Percentiles rank a stretch among this genome's conserved stretches.
These are phyloP conservation scores for Nothobranchius furzeri DNA, from an alignment of 2,113 vertebrate genomes.

Conservation along the genomic window DNA sequence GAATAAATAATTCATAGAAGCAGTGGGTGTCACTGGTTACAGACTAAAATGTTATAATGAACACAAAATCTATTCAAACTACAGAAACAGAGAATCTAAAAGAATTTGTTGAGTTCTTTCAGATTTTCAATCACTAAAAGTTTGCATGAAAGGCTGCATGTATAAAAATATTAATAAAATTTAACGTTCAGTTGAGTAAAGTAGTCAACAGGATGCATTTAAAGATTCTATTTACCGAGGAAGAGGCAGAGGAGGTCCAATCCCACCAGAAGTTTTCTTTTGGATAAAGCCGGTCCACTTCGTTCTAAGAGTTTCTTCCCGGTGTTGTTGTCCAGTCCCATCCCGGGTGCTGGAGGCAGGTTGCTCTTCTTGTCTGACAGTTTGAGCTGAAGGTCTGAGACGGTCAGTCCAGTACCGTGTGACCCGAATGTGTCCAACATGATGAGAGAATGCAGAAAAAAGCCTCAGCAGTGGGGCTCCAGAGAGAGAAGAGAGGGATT, in stretches of 20 bases:
- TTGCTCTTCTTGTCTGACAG: conserved; percentile 41
- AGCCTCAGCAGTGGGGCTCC: no score
- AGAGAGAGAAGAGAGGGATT: no score
- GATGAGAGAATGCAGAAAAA: conserved; percentile 1
- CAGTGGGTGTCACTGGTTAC: not conserved
- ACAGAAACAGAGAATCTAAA: no score
- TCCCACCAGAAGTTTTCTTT: conserved; percentile 64
- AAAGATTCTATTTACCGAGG: conserved; percentile 54
- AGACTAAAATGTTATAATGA: not conserved
- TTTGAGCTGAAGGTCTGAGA: conserved; percentile 59
- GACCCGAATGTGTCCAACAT: conserved; percentile 58
- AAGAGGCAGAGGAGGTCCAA: conserved; percentile 71
- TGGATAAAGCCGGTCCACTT: conserved; percentile 56
- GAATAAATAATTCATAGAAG: not conserved
- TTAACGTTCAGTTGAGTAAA: not conserved
- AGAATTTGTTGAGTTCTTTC: no score
- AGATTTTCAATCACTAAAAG: no score
- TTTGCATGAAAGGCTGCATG: no score
- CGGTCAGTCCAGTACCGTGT: conserved; percentile 16
- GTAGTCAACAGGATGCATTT: no score
- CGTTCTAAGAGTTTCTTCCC: conserved; percentile 49
- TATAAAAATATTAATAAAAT: no score
- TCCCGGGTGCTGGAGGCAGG: conserved; percentile 11
- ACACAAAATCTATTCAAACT: no score
- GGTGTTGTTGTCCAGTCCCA: conserved; percentile 47